Evolutionary conservation across 2,888 invertebrate species (phyloP).

Genomic region (Agrochola circellaris): DNA sequence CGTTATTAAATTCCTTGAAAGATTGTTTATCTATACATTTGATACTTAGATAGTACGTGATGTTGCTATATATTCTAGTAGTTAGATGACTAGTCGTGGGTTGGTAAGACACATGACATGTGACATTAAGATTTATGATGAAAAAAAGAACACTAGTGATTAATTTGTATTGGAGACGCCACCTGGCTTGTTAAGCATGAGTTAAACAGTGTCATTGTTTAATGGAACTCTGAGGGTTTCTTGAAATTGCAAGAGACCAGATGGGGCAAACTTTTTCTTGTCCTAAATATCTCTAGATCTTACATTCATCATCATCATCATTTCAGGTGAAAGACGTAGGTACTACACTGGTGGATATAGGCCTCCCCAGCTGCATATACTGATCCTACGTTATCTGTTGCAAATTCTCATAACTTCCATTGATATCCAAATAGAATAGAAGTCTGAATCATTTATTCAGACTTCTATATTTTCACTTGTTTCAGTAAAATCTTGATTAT

Average conservation of each 20-base stretch:
- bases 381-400: too few relatives aligned
- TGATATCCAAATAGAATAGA: not conserved
- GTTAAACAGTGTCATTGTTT: slow-evolving; percentile 5
- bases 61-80: slow-evolving; percentile 41
- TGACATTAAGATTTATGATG: slow-evolving; percentile 1
- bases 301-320: too few relatives aligned
- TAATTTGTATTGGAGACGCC: not conserved
- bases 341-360: too few relatives aligned
- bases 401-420: not conserved
- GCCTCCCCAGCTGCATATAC: too few relatives aligned
- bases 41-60: slow-evolving; percentile 46
- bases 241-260: not conserved
- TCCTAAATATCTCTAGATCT: not conserved
- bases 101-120: not conserved
- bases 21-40: slow-evolving; percentile 55
- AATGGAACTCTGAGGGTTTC: not conserved
- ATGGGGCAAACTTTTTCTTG: not conserved
- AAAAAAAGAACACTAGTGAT: slow-evolving; percentile 1
- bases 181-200: not conserved
- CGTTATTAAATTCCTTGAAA: slow-evolving; percentile 71
- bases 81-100: slow-evolving; percentile 31
- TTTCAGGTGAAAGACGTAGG: too few relatives aligned
- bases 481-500: not conserved
- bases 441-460: too few relatives aligned
- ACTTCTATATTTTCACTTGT: not conserved